Conservation (phyloP, 2,797 vertebrate species). For the Poecile montanus region DNA sequence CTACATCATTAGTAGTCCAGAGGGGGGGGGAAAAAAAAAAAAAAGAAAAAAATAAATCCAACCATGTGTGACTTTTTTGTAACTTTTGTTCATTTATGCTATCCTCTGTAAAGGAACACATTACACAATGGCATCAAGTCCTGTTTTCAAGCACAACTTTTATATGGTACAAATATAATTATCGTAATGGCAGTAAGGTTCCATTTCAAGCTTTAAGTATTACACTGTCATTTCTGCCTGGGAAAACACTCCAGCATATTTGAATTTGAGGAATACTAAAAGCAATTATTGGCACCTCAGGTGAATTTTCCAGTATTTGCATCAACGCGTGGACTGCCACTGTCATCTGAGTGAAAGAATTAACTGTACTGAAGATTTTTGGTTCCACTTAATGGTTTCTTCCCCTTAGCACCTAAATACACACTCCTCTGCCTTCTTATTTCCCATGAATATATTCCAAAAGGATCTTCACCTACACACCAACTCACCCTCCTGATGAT, state of each 20-base stretch:
- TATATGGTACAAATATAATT: neutral
- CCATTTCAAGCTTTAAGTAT: neutral
- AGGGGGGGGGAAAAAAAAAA: neutral
- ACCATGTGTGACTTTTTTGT: neutral
- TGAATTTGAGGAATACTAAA: neutral
- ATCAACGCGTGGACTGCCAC: neutral
- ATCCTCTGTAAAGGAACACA: neutral
- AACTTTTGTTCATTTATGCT: slow-evolving; percentile 9
- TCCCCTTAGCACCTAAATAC: neutral
- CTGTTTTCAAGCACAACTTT: slow-evolving; percentile 25
- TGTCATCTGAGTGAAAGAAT: neutral
- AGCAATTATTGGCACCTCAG: neutral
- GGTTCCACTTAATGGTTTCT: neutral
- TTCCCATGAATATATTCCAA: neutral
- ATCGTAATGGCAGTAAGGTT: neutral
- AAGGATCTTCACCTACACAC: neutral
- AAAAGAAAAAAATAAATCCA: neutral
- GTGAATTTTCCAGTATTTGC: neutral
- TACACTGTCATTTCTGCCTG: neutral
- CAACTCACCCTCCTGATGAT: neutral
- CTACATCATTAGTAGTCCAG: neutral
- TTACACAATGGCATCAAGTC: neutral
- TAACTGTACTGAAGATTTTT: neutral
- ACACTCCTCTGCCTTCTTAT: neutral
- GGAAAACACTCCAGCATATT: neutral